A percentile compares a stretch with the other conserved stretches of the same genome.
Evolutionary conservation across 1,140 invertebrate species (phyloP).

Genomic region (Nomia melanderi): DNA sequence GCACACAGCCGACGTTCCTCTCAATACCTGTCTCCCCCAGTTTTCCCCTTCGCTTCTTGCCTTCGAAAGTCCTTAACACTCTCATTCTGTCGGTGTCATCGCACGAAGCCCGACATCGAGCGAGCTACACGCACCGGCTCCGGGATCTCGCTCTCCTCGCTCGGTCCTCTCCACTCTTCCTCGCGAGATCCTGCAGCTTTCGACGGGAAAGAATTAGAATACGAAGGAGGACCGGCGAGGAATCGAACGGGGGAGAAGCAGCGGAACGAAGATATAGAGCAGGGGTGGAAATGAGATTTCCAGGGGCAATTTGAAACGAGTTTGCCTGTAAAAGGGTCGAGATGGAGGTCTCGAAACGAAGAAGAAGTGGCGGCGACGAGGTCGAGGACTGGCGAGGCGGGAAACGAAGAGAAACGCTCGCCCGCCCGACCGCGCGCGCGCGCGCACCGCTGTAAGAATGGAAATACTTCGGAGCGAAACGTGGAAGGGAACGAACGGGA

Average conservation of each 20-base stretch:
- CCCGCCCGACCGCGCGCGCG: too few species aligned
- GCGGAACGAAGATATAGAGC: background rate
- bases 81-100: background rate
- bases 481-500: background rate
- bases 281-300: conserved; percentile 63
- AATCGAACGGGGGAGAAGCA: too few species aligned
- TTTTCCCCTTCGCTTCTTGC: too few species aligned
- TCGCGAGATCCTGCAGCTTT: too few species aligned
- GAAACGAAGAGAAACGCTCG: conserved; percentile 18
- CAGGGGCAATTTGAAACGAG: conserved; percentile 63
- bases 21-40: background rate
- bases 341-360: conserved; percentile 37
- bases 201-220: conserved; percentile 16
- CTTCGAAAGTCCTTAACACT: background rate
- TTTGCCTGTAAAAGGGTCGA: conserved; percentile 57
- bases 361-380: conserved; percentile 15
- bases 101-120: conserved; percentile 16
- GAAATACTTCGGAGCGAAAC: too few species aligned
- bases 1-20: background rate
- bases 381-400: conserved; percentile 16
- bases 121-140: conserved; percentile 15
- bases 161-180: background rate
- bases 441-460: too few species aligned
- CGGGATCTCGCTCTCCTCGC: conserved; percentile 16
- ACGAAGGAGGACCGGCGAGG: too few species aligned